A percentile compares a stretch with the other conserved stretches of the same genome.
Conservation (phyloP, 2,113 vertebrate species). For the Lasiurus borealis region DNA sequence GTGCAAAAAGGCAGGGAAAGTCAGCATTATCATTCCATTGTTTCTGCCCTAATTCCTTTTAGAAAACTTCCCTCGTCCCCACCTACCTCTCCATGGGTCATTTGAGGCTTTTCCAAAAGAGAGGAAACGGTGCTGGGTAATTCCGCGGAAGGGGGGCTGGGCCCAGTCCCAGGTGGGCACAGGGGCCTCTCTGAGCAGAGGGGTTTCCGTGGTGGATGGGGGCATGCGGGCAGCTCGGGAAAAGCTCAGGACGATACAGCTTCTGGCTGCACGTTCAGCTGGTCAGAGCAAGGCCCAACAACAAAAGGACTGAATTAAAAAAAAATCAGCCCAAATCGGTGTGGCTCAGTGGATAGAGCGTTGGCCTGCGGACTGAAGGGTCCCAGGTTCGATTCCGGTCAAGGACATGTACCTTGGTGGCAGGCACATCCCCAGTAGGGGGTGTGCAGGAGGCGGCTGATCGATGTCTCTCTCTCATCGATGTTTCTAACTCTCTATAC, state of each 20-base stretch:
- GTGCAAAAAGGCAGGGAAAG: constrained; percentile 68
- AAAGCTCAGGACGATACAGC: background rate
- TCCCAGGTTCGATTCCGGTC: too few species aligned
- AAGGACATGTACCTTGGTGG: too few species aligned
- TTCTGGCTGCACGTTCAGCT: background rate
- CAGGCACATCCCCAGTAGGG: too few species aligned
- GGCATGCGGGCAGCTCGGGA: background rate
- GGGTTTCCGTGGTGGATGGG: background rate
- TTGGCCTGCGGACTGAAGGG: too few species aligned
- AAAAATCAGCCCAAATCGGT: background rate
- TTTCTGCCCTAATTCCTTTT: constrained; percentile 66
- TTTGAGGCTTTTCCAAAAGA: constrained; percentile 44
- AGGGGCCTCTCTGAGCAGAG: background rate
- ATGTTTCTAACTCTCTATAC: too few species aligned
- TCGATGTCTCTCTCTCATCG: too few species aligned
- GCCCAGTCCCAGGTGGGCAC: background rate
- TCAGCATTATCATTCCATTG: constrained; percentile 55
- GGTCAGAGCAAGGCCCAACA: background rate
- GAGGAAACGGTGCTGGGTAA: background rate
- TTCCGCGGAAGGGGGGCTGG: background rate
- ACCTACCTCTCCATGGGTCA: constrained; percentile 50
- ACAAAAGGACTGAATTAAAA: background rate
- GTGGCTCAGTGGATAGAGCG: too few species aligned
- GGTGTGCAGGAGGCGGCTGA: too few species aligned
- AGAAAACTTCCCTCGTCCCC: constrained; percentile 50